Base-by-base conservation (phyloP, 1,140 invertebrate genomes). In the Magallana angulata region DNA sequence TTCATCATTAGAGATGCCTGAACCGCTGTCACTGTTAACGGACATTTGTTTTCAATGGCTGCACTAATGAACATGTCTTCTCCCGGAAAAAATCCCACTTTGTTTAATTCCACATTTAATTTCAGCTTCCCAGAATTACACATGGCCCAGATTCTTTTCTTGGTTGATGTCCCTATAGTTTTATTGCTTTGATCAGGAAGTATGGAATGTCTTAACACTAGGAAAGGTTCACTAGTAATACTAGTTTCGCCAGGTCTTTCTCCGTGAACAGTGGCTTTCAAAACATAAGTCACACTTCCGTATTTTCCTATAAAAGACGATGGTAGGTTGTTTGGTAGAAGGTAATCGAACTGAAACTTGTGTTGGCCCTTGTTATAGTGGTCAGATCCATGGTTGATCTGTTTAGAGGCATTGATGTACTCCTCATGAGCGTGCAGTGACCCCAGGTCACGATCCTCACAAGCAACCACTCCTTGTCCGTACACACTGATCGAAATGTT, bases 291-390 rank as follows among this genome's bases (percentile, higher is more conserved):
- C 12, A 95, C 92, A 91, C 94, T 95, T 58, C 94, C 94, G 86
- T 90, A 94, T 87, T 94, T 94, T 71, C 94, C 94, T 87, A 94
- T 95, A 88, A 93, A 95, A 3, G 94, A 94, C 9, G 94, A 94
- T 0, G 94, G 94, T 1, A 95, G 89, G 85, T 93, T 93, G 0
- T 92, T 90, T 0, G 93, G 93, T 0, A 95, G 92, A 59, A 90
- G 87, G 83, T 94, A 94, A 48, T 92, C 91, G 85, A 95, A 94
- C 2, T 93, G 91, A 87, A 94, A 94, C 2, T 91, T 84, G 68
- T 94, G 92, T 24, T 56, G 60, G 2, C 94, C 94, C 8, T 83
- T 86, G 11, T 90, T 62, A 68, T 60, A 82, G 1, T 60, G 59
- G 11, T 64, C 9, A 18, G 62, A 48, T 5, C 84, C 24, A 9